Conservation (phyloP, 2,113 vertebrate genomes). For the Peromyscus polionotus region DNA sequence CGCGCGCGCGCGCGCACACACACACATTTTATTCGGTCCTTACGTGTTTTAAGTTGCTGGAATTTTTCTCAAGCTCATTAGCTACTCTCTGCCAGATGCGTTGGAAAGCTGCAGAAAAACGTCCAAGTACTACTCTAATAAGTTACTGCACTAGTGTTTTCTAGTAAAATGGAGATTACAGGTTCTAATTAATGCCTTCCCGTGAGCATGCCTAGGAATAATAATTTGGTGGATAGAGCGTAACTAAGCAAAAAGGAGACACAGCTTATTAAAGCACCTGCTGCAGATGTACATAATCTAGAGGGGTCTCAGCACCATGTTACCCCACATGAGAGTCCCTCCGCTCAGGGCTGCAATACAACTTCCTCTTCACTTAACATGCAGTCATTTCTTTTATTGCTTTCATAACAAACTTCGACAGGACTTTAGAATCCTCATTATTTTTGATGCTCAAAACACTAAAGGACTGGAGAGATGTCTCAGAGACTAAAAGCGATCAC, state of each 20-base stretch:
- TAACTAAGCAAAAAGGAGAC: not conserved
- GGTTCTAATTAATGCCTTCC: constrained; percentile 58
- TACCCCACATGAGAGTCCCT: not conserved
- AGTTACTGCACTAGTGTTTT: not conserved
- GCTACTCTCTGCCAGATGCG: not conserved
- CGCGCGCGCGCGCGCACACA: no score
- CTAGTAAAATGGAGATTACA: constrained; percentile 23
- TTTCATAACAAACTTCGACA: not conserved
- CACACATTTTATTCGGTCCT: not conserved
- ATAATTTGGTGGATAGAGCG: not conserved
- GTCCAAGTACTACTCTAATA: not conserved
- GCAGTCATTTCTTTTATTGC: not conserved
- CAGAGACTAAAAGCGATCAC: not conserved
- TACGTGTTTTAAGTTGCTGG: not conserved
- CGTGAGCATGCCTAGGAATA: not conserved
- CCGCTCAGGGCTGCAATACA: fast-evolving
- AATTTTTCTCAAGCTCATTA: not conserved
- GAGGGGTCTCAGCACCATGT: fast-evolving
- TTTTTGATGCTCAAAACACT: not conserved
- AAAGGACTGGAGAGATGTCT: no score
- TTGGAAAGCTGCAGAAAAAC: constrained; percentile 13
- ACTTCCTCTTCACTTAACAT: not conserved
- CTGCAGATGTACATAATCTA: not conserved
- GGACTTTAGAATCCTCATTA: not conserved
- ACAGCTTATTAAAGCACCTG: not conserved